Percentiles rank a stretch among this genome's conserved stretches.
phyloP scores from a whole-genome alignment of 2,888 invertebrate species.

The Pollenia labialis region DNA sequence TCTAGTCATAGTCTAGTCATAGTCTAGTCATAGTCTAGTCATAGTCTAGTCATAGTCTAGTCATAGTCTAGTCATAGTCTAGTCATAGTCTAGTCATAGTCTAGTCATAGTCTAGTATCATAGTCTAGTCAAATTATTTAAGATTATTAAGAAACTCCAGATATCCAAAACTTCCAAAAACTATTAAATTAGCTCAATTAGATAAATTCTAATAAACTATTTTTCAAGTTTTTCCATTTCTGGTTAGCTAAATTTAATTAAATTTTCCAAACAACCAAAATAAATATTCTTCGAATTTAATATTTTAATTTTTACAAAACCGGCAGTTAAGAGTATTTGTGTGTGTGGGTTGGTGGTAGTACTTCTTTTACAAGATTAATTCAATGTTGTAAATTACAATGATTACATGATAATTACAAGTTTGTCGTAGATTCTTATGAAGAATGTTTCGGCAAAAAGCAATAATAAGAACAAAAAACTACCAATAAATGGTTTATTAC shows the following conservation, averaged over 20 bases:
- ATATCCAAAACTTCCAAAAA: too few relatives aligned
- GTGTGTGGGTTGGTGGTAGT: not conserved
- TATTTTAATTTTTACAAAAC: too few relatives aligned
- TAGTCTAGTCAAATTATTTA: not conserved
- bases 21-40: constrained; percentile 20
- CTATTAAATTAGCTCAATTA: too few relatives aligned
- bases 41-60: constrained; percentile 11
- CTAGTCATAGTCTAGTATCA: constrained; percentile 8
- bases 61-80: constrained; percentile 14
- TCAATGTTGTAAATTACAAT: constrained; percentile 53
- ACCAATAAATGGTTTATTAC: constrained; percentile 8
- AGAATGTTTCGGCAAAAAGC: constrained; percentile 22
- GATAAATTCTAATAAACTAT: too few relatives aligned
- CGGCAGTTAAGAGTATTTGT: too few relatives aligned
- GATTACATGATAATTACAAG: constrained; percentile 62
- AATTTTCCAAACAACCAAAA: too few relatives aligned
- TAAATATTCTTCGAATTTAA: too few relatives aligned
- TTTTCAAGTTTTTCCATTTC: too few relatives aligned
- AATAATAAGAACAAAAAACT: not conserved
- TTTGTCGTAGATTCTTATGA: constrained; percentile 45
- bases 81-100: constrained; percentile 21
- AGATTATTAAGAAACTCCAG: too few relatives aligned
- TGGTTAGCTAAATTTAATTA: too few relatives aligned
- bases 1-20: constrained; percentile 21
- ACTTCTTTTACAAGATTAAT: constrained; percentile 51